phyloP scores from a whole-genome alignment of 1,140 invertebrate species.

The Dreissena polymorpha region DNA sequence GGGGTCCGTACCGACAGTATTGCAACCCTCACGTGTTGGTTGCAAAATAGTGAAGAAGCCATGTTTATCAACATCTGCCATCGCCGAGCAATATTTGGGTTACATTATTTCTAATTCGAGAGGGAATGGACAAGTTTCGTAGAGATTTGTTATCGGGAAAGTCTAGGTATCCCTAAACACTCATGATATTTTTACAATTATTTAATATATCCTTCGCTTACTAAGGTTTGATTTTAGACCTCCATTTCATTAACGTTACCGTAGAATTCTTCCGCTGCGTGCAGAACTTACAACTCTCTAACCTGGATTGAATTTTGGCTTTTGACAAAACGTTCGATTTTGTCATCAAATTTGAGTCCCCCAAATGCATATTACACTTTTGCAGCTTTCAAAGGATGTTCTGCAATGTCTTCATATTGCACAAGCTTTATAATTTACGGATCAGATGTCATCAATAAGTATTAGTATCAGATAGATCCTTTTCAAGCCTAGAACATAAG shows the following conservation, averaged over 20 bases:
- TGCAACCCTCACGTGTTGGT: too few species aligned
- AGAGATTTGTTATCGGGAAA: too few species aligned
- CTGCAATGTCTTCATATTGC: slow-evolving; percentile 26
- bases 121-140: too few species aligned
- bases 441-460: not conserved
- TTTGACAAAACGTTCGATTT: slow-evolving; percentile 4
- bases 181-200: too few species aligned
- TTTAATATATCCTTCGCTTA: too few species aligned
- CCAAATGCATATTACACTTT: slow-evolving; percentile 1
- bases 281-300: slow-evolving; percentile 18
- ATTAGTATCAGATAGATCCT: slow-evolving; percentile 23
- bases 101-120: too few species aligned
- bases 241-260: slow-evolving; percentile 14
- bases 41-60: too few species aligned
- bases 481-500: not conserved
- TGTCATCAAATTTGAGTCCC: slow-evolving; percentile 1
- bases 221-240: too few species aligned
- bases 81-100: too few species aligned
- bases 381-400: slow-evolving; percentile 6
- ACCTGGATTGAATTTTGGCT: not conserved
- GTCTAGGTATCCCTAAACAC: too few species aligned
- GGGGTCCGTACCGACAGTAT: too few species aligned
- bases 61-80: too few species aligned
- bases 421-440: slow-evolving; percentile 17
- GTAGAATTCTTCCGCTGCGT: slow-evolving; percentile 33